Evolutionary conservation across 2,113 vertebrate genomes (phyloP).

Genomic region (Nothocercus nigrocapillus): DNA sequence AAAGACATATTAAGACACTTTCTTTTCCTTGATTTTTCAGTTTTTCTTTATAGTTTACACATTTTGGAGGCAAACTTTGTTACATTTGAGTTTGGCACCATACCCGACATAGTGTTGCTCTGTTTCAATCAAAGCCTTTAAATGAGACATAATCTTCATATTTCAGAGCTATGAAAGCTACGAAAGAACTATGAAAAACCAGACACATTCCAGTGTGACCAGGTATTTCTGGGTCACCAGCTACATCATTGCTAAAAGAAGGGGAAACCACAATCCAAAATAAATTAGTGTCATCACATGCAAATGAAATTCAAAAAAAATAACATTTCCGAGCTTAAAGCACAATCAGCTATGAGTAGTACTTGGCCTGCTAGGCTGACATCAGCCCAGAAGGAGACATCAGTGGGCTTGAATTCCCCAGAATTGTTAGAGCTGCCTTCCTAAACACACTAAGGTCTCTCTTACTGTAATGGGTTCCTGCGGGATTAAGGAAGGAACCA

Average conservation of each 20-base stretch:
- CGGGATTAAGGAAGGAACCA: neutral
- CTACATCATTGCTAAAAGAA: neutral
- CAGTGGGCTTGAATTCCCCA: neutral
- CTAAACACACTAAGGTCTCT: neutral
- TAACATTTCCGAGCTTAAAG: neutral
- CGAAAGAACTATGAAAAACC: neutral
- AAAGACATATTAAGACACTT: neutral
- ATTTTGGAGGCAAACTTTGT: neutral
- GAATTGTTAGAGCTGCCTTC: neutral
- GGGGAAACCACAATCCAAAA: neutral
- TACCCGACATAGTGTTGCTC: neutral
- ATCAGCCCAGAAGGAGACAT: neutral
- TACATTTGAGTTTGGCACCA: neutral
- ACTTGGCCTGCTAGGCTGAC: neutral
- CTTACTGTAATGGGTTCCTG: neutral
- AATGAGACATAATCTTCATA: neutral
- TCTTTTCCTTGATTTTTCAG: neutral
- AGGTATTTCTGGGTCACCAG: neutral
- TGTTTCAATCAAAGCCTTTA: neutral
- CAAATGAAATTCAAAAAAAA: neutral
- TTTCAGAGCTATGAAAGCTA: neutral
- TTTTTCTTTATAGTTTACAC: neutral
- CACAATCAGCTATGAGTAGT: neutral
- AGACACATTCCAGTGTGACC: neutral
- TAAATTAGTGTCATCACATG: neutral